phyloP scores from a whole-genome alignment of 2,888 invertebrate genomes.

The Laspeyria flexula region DNA sequence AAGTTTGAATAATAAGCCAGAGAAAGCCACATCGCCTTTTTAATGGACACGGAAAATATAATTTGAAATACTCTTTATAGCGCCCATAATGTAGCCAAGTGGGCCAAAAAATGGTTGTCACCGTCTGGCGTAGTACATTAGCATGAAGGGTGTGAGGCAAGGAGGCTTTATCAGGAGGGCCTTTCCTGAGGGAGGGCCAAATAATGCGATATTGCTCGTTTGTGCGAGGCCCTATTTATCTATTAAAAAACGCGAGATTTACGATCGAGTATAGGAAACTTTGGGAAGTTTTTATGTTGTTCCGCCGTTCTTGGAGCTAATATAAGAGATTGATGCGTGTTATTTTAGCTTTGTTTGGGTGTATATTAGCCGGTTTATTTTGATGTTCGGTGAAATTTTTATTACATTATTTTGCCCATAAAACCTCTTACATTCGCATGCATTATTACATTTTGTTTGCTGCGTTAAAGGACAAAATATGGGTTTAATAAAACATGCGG shows the following conservation, averaged over 20 bases:
- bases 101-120: slow-evolving; percentile 86
- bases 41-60: slow-evolving; percentile 84
- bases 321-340: slow-evolving; percentile 81
- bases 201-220: slow-evolving; percentile 86
- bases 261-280: slow-evolving; percentile 79
- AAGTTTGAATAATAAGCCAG: slow-evolving; percentile 66
- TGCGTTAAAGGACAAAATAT: neutral
- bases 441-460: slow-evolving; percentile 9
- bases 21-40: slow-evolving; percentile 76
- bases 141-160: slow-evolving; percentile 84
- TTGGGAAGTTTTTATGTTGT: slow-evolving; percentile 82
- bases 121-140: slow-evolving; percentile 85
- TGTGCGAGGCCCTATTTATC: slow-evolving; percentile 86
- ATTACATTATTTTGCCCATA: slow-evolving; percentile 27
- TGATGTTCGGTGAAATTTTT: slow-evolving; percentile 40
- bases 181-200: slow-evolving; percentile 85
- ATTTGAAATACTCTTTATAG: slow-evolving; percentile 85
- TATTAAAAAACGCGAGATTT: slow-evolving; percentile 85
- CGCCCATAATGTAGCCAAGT: slow-evolving; percentile 84
- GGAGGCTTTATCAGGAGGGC: slow-evolving; percentile 85
- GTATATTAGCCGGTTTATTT: slow-evolving; percentile 52
- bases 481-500: neutral
- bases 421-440: slow-evolving; percentile 23
- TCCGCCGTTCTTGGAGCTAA: slow-evolving; percentile 72
- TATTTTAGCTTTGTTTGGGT: slow-evolving; percentile 66